A percentile compares a stretch with the other conserved stretches of the same genome.
phyloP scores from a whole-genome alignment of 2,888 invertebrate genomes.

The Erynnis tages region DNA sequence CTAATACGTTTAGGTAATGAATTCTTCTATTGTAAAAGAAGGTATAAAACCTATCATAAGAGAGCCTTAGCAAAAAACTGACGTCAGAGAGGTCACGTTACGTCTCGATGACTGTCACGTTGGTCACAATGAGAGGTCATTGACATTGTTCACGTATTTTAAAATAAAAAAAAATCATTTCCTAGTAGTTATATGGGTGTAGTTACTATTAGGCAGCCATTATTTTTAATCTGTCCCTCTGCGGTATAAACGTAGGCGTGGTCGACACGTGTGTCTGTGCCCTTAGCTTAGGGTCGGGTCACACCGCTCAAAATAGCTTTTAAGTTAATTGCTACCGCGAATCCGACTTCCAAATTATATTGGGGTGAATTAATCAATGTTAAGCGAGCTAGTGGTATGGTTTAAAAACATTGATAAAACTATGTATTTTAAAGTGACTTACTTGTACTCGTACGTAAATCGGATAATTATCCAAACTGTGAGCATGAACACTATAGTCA shows the following conservation, averaged over 20 bases:
- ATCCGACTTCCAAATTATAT: conserved; percentile 46
- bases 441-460: no score
- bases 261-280: conserved; percentile 64
- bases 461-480: no score
- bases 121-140: no score
- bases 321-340: conserved; percentile 69
- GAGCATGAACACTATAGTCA: no score
- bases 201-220: conserved; percentile 14
- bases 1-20: no score
- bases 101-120: no score
- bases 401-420: not conserved
- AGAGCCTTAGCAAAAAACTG: no score
- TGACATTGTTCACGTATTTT: not conserved
- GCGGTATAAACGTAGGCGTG: conserved; percentile 68
- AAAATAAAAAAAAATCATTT: no score
- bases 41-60: no score
- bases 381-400: not conserved
- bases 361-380: conserved; percentile 37
- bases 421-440: no score
- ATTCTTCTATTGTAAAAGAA: no score
- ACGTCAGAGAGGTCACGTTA: no score
- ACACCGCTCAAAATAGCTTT: conserved; percentile 62
- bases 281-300: conserved; percentile 70
- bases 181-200: not conserved
- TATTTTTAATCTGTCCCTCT: conserved; percentile 32